phyloP scores from a whole-genome alignment of 2,888 invertebrate species.

The Eulithis prunata region DNA sequence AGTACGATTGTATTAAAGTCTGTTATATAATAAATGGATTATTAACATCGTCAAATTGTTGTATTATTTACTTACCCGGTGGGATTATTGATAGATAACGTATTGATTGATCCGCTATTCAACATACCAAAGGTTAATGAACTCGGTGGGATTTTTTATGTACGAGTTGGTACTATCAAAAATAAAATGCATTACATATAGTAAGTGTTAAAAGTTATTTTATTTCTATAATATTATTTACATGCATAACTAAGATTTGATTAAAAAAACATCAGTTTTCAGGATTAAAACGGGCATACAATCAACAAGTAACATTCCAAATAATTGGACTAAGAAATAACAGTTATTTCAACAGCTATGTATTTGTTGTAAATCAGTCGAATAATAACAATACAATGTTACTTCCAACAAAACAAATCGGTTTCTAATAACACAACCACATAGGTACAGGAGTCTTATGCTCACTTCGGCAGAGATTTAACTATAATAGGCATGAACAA shows the following conservation, averaged over 20 bases:
- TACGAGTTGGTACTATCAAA: background rate
- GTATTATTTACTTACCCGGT: conserved; percentile 48
- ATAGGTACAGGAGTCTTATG: too few relatives aligned
- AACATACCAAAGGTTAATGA: too few relatives aligned
- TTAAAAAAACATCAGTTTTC: background rate
- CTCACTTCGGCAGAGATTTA: too few relatives aligned
- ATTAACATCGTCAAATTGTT: conserved; percentile 55
- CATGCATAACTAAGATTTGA: conserved; percentile 17
- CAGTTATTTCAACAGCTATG: too few relatives aligned
- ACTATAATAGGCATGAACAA: too few relatives aligned
- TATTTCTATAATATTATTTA: conserved; percentile 36
- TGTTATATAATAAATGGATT: conserved; percentile 77
- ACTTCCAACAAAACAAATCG: too few relatives aligned
- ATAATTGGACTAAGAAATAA: conserved; percentile 9
- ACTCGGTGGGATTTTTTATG: too few relatives aligned
- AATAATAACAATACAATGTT: too few relatives aligned
- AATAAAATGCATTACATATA: background rate
- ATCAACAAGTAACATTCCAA: conserved; percentile 1
- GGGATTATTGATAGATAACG: too few relatives aligned
- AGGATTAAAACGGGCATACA: background rate
- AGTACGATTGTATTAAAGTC: conserved; percentile 80
- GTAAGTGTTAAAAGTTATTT: conserved; percentile 22
- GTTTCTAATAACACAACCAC: too few relatives aligned
- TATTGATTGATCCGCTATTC: too few relatives aligned
- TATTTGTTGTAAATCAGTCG: too few relatives aligned